Evolutionary conservation across 1,140 invertebrate genomes (phyloP), one percentile per base, ranked within the genome.

Genomic region (Delia radicum): DNA sequence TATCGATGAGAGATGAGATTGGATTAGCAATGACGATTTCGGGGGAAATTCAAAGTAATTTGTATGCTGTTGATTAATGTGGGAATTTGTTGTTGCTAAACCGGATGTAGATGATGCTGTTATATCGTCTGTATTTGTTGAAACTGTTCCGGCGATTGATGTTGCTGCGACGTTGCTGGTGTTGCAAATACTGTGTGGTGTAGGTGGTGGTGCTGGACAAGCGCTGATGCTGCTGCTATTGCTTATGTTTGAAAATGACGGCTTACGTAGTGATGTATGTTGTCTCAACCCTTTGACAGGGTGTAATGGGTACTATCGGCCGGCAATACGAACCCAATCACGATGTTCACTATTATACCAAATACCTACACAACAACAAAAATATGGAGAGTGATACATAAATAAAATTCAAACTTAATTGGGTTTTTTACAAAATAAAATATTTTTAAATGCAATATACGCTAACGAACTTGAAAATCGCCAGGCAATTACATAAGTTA

Each of bases 241-340:
- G 74, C 78, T 84, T 83, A 81, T 81, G 82, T 81, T 80, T 79
- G 79, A 76, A 78, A 79, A 81, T 78, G 82, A 84, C 81, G 84
- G 81, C 81, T 86, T 84, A 48, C 83, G 83, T 79, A 85, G 81
- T 79, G 84, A 86, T 82, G 82, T 82, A 82, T 83, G n/a, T n/a
- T n/a, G 82, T 82, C 85, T 85, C 79, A 86, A 81, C 80, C 84
- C 84, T 80, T 86, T 86, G 77, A 81, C 83, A 82, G 85, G 85
- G 82, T 86, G 83, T 78, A 83, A 83, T 81, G 84, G 84, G 81
- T 86, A 86, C 85, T 86, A 86, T 86, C 85, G 85, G 79, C 85
- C 85, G 80, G 85, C 85, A 85, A 86, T 79, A 78, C 85, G 85
- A 79, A 86, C 85, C 84, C 83, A 86, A 81, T 86, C 85, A 79